phyloP scores from a whole-genome alignment of 1,140 invertebrate species.

The Asbolus verrucosus region DNA sequence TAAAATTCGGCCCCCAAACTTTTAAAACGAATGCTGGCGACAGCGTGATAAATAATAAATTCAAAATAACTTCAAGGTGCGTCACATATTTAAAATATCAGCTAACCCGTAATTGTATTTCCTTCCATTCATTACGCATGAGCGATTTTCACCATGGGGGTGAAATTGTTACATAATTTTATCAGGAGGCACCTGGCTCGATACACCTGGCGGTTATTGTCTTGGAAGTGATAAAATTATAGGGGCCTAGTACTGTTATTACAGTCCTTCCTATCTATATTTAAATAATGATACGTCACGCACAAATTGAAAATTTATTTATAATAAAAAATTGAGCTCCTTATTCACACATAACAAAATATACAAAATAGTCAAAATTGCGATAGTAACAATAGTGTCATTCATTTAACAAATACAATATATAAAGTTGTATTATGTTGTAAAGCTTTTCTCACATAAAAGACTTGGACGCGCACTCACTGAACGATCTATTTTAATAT shows the following conservation, averaged over 20 bases:
- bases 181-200: slow-evolving; percentile 9
- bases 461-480: too few relatives aligned
- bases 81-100: slow-evolving; percentile 1
- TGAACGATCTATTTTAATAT: too few relatives aligned
- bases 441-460: too few relatives aligned
- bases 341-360: slow-evolving; percentile 1
- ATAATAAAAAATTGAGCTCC: slow-evolving; percentile 29
- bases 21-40: too few relatives aligned
- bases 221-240: slow-evolving; percentile 9
- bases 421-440: too few relatives aligned
- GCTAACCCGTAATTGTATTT: not conserved
- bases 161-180: slow-evolving; percentile 32
- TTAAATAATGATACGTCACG: slow-evolving; percentile 4
- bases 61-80: not conserved
- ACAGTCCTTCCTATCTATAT: too few relatives aligned
- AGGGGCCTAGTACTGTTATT: slow-evolving; percentile 18
- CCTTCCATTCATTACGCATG: slow-evolving; percentile 8
- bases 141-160: slow-evolving; percentile 20
- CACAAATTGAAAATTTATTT: slow-evolving; percentile 12
- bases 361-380: slow-evolving; percentile 9
- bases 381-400: too few relatives aligned
- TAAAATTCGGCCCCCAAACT: too few relatives aligned
- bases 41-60: too few relatives aligned
- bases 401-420: too few relatives aligned
- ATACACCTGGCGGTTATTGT: slow-evolving; percentile 23